phyloP scores from a whole-genome alignment of 2,797 vertebrate genomes.

The Xerus rutilus region DNA sequence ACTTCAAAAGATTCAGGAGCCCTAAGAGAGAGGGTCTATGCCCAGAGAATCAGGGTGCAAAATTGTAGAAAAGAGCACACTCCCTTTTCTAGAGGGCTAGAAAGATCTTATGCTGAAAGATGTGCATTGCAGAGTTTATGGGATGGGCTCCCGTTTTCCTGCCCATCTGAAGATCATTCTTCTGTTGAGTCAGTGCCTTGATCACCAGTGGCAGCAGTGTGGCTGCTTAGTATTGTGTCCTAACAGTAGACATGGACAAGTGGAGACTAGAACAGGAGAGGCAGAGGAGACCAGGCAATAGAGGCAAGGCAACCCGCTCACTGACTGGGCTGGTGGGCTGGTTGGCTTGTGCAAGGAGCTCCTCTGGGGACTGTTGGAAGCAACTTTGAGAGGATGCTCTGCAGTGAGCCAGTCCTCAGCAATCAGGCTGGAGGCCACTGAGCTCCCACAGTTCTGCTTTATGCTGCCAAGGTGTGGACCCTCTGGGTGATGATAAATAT shows the following conservation, averaged over 20 bases:
- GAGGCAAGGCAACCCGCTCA: accelerated
- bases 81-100: background rate
- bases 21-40: background rate
- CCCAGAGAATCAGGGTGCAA: background rate
- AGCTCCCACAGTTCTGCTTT: background rate
- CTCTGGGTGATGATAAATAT: background rate
- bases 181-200: background rate
- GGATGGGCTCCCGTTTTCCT: too few relatives aligned
- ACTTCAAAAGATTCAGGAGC: background rate
- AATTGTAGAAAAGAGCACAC: background rate
- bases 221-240: background rate
- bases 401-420: background rate
- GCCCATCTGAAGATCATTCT: background rate
- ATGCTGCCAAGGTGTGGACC: background rate
- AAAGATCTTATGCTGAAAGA: background rate
- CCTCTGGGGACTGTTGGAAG: background rate
- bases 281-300: background rate
- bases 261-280: background rate
- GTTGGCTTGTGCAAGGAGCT: background rate
- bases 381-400: background rate
- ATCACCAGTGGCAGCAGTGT: background rate
- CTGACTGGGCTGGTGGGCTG: background rate
- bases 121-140: background rate
- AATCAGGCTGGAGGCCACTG: background rate
- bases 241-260: background rate